phyloP scores from a whole-genome alignment of 1,140 invertebrate genomes.

The Leptinotarsa defecta region DNA sequence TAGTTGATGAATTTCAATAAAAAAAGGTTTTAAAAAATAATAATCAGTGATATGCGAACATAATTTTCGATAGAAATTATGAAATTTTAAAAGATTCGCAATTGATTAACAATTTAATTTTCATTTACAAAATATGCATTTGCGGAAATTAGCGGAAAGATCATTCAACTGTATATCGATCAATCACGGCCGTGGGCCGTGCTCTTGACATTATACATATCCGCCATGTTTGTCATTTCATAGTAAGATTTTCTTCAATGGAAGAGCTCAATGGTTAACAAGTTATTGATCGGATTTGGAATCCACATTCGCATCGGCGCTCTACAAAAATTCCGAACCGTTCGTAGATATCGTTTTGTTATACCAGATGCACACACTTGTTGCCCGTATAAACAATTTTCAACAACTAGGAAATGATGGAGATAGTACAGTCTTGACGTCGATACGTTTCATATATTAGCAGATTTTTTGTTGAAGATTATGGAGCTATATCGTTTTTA shows the following conservation, averaged over 20 bases:
- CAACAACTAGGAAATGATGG: neutral
- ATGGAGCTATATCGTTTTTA: too few relatives aligned
- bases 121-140: too few relatives aligned
- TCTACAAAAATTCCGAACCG: neutral
- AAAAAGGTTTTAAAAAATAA: too few relatives aligned
- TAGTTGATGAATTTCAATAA: too few relatives aligned
- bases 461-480: too few relatives aligned
- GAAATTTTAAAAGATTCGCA: too few relatives aligned
- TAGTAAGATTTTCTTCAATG: conserved; percentile 43
- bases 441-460: too few relatives aligned
- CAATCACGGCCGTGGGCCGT: neutral
- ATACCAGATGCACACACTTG: conserved; percentile 29
- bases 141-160: neutral
- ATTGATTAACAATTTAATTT: too few relatives aligned
- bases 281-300: conserved; percentile 36
- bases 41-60: too few relatives aligned
- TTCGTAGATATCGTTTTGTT: conserved; percentile 33
- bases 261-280: conserved; percentile 21
- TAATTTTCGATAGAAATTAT: too few relatives aligned
- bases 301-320: conserved; percentile 28
- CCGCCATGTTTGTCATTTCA: conserved; percentile 35
- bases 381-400: conserved; percentile 26
- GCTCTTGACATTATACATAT: conserved; percentile 36
- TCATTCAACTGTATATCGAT: conserved; percentile 6
- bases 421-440: too few relatives aligned